These are phyloP conservation scores for Aldabrachelys gigantea DNA, from an alignment of 2,113 vertebrate genomes.

Conservation along the genomic window DNA sequence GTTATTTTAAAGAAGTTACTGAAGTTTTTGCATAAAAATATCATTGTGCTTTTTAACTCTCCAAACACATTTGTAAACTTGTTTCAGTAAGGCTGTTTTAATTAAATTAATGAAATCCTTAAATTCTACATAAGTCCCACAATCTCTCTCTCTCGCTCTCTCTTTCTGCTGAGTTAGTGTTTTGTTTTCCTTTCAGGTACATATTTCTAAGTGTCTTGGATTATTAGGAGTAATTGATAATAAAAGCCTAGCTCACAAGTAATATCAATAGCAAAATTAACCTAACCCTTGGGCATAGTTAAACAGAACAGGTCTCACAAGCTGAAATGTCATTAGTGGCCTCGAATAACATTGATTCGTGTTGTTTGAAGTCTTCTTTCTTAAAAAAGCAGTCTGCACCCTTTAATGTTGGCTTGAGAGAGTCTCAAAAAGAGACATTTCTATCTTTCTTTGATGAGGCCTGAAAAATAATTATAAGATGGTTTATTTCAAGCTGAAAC, in stretches of 20 bases:
- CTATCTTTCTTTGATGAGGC: background rate
- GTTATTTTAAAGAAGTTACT: background rate
- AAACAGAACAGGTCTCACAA: background rate
- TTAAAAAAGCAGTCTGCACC: background rate
- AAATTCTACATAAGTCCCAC: background rate
- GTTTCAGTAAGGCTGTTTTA: background rate
- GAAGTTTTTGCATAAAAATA: background rate
- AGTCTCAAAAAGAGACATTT: background rate
- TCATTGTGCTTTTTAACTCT: background rate
- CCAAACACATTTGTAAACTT: background rate
- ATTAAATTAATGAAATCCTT: background rate
- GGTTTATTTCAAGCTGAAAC: no score
- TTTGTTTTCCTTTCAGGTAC: background rate
- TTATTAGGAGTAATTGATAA: background rate
- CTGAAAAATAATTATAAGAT: background rate
- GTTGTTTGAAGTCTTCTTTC: background rate
- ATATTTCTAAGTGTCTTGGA: background rate
- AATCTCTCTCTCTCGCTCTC: no score
- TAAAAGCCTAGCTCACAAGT: background rate
- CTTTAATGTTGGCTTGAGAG: background rate
- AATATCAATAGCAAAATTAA: background rate
- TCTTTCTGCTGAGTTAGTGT: background rate
- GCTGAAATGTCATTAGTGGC: background rate
- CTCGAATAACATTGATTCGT: background rate
- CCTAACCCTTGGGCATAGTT: background rate